These are phyloP conservation scores for Pempheris klunzingeri DNA, from an alignment of 2,797 vertebrate genomes.

Conservation along the genomic window DNA sequence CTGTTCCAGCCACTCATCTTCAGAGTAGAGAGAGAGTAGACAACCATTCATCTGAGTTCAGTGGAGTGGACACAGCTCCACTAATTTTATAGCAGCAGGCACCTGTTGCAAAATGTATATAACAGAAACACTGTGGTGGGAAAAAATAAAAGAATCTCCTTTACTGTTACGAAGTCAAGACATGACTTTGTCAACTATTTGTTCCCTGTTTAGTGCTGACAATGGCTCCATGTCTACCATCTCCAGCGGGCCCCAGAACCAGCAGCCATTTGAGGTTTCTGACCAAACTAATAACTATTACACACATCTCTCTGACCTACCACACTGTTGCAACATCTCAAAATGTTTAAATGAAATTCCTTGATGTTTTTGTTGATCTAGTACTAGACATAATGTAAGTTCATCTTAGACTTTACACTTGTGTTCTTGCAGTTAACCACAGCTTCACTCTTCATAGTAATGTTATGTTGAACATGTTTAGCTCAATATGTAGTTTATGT, in stretches of 20 bases:
- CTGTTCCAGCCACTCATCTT: no score
- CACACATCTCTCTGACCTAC: slow-evolving; percentile 12
- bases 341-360: no score
- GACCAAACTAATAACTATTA: slow-evolving; percentile 36
- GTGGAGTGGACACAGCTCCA: no score
- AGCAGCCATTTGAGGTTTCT: slow-evolving; percentile 82
- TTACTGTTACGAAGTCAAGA: background rate
- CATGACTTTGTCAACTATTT: slow-evolving; percentile 62
- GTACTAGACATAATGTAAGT: background rate
- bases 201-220: slow-evolving; percentile 76
- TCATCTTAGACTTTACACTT: slow-evolving; percentile 26
- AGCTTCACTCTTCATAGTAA: background rate
- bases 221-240: slow-evolving; percentile 81
- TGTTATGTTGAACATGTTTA: background rate
- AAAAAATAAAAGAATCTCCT: no score
- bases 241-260: slow-evolving; percentile 80
- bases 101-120: no score
- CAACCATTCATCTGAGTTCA: no score
- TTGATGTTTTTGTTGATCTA: slow-evolving; percentile 20
- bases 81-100: no score
- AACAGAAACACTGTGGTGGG: no score
- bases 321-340: slow-evolving; percentile 17
- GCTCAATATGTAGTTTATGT: background rate
- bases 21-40: no score
- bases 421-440: slow-evolving; percentile 26